Evolutionary conservation across 2,113 vertebrate species (phyloP), one percentile per base, ranked within the genome.

Genomic region (Trematomus loennbergii): DNA sequence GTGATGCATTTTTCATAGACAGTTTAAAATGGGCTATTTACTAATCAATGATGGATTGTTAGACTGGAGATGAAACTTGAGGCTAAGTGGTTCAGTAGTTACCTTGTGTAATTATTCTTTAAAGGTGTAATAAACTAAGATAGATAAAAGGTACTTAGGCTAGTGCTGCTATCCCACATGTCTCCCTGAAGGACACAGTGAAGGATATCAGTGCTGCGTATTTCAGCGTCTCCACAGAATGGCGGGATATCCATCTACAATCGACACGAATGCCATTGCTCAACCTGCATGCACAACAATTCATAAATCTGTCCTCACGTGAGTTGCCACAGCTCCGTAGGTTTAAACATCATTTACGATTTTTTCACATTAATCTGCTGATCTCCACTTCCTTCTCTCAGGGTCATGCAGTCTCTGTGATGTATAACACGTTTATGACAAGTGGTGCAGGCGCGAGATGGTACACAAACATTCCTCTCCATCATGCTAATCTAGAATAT

Each of bases 281-380:
- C 90, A 87, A 25, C 25, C 78, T 40, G 64, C 72, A 79, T 63
- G 73, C 69, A 55, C 74, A 83, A 81, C 75, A 71, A 76, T 84
- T 83, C 87, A 91, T 93, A 88, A 91, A 90, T 93, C 86, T 81
- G 54, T 74, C 76, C 69, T 79, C 72, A 36, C 48, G 53, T 33
- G 64, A 78, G 60, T 43, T 49, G 63, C 58, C 49, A 49, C 52
- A n/a, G 18, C 75, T 54, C 77, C 72, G 15, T 67, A 65, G 71
- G 82, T 57, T 89, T 89, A 59, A 83, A 89, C 79, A 87, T 90
- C 87, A 83, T 89, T 93, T 87, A 82, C 52, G 12, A 88, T 82
- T 58, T 79, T 80, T 53, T 59, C 20, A 63, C 84, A 89, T 93
- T 87, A 86, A 46, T 88, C 81, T 78, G 48, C 65, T 12, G 73